phyloP scores from a whole-genome alignment of 1,140 invertebrate genomes.

The Drosophila pectinifera region DNA sequence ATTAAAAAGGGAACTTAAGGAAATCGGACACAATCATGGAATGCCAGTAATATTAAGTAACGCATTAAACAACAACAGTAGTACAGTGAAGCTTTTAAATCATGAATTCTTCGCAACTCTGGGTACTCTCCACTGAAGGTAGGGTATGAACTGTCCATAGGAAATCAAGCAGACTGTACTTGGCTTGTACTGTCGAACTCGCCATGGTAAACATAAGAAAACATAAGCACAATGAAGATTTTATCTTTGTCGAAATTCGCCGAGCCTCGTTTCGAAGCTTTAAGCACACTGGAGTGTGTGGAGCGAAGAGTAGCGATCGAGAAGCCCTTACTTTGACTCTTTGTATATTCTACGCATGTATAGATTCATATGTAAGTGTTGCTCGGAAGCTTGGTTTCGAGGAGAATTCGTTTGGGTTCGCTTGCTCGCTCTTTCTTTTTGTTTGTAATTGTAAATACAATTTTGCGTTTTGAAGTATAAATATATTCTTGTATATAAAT shows the following conservation, averaged over 20 bases:
- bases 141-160: not conserved
- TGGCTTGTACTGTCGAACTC: not conserved
- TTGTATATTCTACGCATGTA: constrained; percentile 1
- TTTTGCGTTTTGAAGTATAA: constrained; percentile 61
- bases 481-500: constrained; percentile 74
- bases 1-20: no score
- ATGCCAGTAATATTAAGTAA: not conserved
- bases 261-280: not conserved
- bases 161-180: not conserved
- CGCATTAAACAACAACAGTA: not conserved
- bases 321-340: constrained; percentile 5
- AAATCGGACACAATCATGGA: not conserved
- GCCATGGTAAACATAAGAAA: not conserved
- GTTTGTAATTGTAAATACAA: constrained; percentile 70
- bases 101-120: not conserved
- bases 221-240: not conserved
- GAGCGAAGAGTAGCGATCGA: constrained; percentile 2
- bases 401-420: not conserved
- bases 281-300: not conserved
- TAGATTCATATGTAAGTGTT: constrained; percentile 13
- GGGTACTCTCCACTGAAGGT: not conserved
- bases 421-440: constrained; percentile 17
- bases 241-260: not conserved
- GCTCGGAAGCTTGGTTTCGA: constrained; percentile 1
- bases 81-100: not conserved